Base-by-base conservation (phyloP, 2,888 invertebrate genomes). In the Tenthredo scrophulariae region DNA sequence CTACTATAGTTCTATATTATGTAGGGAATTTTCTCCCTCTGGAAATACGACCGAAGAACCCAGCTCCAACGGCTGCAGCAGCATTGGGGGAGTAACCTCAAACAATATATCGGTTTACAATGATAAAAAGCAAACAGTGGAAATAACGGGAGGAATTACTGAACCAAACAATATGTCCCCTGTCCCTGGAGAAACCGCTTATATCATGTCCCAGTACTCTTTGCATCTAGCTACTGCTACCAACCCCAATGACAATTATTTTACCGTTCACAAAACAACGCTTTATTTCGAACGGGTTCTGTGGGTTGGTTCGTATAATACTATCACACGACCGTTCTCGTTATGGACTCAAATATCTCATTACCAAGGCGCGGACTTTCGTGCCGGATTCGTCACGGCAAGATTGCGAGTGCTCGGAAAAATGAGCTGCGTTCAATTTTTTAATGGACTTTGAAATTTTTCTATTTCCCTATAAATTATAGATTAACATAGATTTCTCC, bases 71-170 rank as follows among this genome's bases (percentile, higher is more conserved):
- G 26, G 62, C 26, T n/a, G 62, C 22, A 43, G 40, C 22, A 40
- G 43, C 40, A 74, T 54, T 80, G 89, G 89, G 89, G 88, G 90
- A 90, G 86, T 87, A 88, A 85, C 88, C 89, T 88, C 89, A 91
- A 89, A 91, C 91, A 91, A 91, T 91, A 91, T 91, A 91, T 91
- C 91, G 90, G 92, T 91, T 91, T 91, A 91, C 91, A 91, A 91
- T 91, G 91, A 92, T 92, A 92, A 92, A 92, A 92, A 92, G 91
- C 91, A 92, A 92, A 92, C 91, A 92, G 88, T 89, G 90, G 89
- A 91, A 91, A 91, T 91, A 92, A 92, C 91, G 89, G 87, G 89
- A 90, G 90, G 91, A 92, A 91, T 92, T 91, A 92, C 91, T 90
- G 91, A 91, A 91, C 91, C 91, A 91, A 91, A 92, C 91, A 92